A percentile compares a stretch with the other conserved stretches of the same genome.
These are phyloP conservation scores for Hetaerina titia DNA, from an alignment of 2,888 invertebrate genomes.

Conservation along the genomic window DNA sequence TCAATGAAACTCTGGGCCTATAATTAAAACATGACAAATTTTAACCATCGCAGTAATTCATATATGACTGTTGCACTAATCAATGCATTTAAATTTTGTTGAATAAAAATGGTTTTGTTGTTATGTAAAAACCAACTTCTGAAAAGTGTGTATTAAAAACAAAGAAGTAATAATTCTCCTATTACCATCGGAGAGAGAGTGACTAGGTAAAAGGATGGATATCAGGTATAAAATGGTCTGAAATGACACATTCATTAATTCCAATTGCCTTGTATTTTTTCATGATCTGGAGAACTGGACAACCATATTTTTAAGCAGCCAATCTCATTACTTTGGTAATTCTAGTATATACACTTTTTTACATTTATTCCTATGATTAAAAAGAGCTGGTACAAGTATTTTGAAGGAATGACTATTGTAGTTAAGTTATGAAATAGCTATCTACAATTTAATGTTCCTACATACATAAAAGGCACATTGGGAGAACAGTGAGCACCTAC, in stretches of 20 bases:
- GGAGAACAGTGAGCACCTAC: not conserved
- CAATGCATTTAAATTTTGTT: too few species aligned
- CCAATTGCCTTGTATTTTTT: not conserved
- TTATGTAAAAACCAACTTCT: too few species aligned
- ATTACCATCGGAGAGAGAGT: too few species aligned
- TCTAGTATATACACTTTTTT: not conserved
- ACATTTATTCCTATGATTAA: not conserved
- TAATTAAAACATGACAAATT: too few species aligned
- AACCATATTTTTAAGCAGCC: not conserved
- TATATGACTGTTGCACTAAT: too few species aligned
- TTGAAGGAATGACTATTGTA: not conserved
- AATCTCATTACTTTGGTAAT: not conserved
- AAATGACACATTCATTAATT: not conserved
- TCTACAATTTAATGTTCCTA: not conserved
- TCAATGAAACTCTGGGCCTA: too few species aligned
- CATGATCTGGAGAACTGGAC: not conserved
- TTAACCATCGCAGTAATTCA: too few species aligned
- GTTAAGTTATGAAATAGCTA: not conserved
- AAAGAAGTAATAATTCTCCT: too few species aligned
- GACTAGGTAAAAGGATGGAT: not conserved
- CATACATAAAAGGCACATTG: not conserved
- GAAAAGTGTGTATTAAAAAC: too few species aligned
- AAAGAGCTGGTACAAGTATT: not conserved
- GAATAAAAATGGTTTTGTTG: too few species aligned
- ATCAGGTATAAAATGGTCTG: not conserved